Evolutionary conservation across 2,888 invertebrate genomes (phyloP).

Genomic region (Drosophila mulleri): DNA sequence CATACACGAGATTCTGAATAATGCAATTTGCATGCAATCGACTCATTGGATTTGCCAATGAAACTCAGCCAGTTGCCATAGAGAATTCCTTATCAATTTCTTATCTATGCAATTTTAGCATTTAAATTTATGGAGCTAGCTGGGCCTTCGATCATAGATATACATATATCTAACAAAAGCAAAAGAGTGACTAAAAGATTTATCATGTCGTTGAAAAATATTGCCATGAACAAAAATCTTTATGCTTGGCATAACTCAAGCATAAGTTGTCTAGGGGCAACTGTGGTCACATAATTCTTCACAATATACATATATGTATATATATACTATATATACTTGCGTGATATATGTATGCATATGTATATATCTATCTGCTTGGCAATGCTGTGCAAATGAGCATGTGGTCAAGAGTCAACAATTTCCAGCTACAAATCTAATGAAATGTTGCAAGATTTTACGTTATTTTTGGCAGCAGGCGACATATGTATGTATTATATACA

Average conservation of each 20-base stretch:
- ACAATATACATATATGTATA: neutral
- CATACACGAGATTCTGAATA: conserved; percentile 17
- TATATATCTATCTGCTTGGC: conserved; percentile 39
- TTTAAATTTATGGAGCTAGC: neutral
- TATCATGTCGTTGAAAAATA: conserved; percentile 48
- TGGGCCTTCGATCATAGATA: conserved; percentile 29
- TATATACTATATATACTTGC: neutral
- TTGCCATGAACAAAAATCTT: conserved; percentile 54
- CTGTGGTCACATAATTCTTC: conserved; percentile 54
- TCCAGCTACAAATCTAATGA: conserved; percentile 50
- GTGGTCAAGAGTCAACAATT: conserved; percentile 54
- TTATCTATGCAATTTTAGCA: neutral
- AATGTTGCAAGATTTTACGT: conserved; percentile 11
- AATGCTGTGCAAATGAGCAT: conserved; percentile 29
- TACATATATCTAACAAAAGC: neutral
- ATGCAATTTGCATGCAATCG: conserved; percentile 22
- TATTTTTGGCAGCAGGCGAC: conserved; percentile 39
- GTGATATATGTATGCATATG: conserved; percentile 30
- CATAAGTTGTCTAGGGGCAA: conserved; percentile 41
- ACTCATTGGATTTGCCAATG: neutral
- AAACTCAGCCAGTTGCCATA: neutral
- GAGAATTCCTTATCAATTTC: neutral
- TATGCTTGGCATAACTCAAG: conserved; percentile 58
- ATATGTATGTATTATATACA: neutral
- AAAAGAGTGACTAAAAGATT: conserved; percentile 38